Evolutionary conservation across 2,113 vertebrate genomes (phyloP), one percentile per base, ranked within the genome.

Genomic region (Passer montanus): DNA sequence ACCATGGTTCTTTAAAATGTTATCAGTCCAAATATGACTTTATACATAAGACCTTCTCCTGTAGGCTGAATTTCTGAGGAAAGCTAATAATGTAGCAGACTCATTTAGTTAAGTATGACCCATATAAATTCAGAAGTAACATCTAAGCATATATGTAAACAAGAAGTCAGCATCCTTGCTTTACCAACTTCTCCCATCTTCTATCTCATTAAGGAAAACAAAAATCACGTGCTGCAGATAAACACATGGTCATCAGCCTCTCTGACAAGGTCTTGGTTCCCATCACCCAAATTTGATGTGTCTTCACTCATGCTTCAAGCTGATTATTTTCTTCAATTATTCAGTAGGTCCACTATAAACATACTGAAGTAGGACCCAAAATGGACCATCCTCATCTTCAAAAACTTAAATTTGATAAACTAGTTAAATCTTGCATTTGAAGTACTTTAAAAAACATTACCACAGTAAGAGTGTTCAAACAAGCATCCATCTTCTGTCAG

Each of bases 1-100:
- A 31, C 7, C 17, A 44, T 1, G 6, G 9, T 5, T 89, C 67
- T 62, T 77, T 33, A 62, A 58, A 77, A 44, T 0, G 0, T 31
- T 62, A 31, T 10, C 37, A 46, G 28, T 49, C 53, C 24, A 88
- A 49, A 58, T 11, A 31, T 44, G n/a, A 82, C 27, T 56, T 56
- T 56, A 52, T 21, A 56, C 11, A 28, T 10, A 33, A 0, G 2
- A 14, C 8, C 17, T 5, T 67, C 49, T 50, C 39, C 43, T 31
- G 7, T 2, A 90, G 27, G 60, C 14, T 43, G 7, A 50, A 82
- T 30, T 89, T 86, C 47, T 73, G 53, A 79, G 31, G 33, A 20
- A 79, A 76, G 53, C 13, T 60, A 33, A 26, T 39, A 68, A 59
- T 0, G 0, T 58, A 58, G 31, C 1, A 68, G 21, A 77, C 28